These are phyloP conservation scores for Bradypodion pumilum DNA, from an alignment of 2,797 vertebrate genomes.

Conservation along the genomic window DNA sequence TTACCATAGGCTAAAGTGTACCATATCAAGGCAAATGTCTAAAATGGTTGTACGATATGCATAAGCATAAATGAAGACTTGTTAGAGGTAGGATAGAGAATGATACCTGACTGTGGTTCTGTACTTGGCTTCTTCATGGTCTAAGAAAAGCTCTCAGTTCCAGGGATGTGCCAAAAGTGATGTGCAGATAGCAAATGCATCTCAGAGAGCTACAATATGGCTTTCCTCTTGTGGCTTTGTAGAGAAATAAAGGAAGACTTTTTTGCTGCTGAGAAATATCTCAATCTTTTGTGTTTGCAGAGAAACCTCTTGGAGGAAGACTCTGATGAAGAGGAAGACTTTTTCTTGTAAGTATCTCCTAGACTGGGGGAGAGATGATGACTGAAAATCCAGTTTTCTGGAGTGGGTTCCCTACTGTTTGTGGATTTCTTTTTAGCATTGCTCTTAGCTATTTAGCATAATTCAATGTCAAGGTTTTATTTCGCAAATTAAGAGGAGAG, in stretches of 20 bases:
- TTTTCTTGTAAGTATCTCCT: constrained; percentile 90
- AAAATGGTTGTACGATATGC: neutral
- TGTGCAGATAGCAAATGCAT: neutral
- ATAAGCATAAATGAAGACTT: neutral
- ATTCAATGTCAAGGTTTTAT: neutral
- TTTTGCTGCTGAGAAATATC: neutral
- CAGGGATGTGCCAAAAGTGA: neutral
- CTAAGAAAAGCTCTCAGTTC: neutral
- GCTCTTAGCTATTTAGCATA: neutral
- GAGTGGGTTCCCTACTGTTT: neutral
- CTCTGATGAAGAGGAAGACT: constrained; percentile 98
- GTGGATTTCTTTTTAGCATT: neutral
- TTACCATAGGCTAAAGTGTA: no score
- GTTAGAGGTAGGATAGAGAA: no score
- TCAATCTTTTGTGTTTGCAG: constrained; percentile 75
- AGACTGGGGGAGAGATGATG: neutral
- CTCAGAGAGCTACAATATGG: neutral
- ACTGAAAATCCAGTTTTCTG: neutral
- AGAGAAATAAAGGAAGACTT: neutral
- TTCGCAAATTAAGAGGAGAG: neutral
- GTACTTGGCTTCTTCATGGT: neutral
- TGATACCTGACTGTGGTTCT: neutral
- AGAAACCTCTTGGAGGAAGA: constrained; percentile 97
- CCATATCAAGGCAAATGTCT: neutral
- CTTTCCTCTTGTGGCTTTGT: neutral